Percentiles rank a stretch among this genome's conserved stretches.
phyloP scores from a whole-genome alignment of 2,113 vertebrate species.

The Mustelus asterias region DNA sequence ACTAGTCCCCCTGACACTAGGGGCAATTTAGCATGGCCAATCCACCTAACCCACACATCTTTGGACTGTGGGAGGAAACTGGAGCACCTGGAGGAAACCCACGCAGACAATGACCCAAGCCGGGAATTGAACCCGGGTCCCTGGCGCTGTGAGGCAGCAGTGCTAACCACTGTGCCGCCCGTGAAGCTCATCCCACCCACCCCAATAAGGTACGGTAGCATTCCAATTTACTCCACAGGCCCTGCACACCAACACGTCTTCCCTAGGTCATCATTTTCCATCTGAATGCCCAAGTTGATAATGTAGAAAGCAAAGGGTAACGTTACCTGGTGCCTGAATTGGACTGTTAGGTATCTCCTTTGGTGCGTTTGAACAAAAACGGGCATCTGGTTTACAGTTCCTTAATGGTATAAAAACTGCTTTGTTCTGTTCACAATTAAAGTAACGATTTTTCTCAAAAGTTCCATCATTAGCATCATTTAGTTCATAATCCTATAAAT shows the following conservation, averaged over 20 bases:
- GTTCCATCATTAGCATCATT: constrained; percentile 53
- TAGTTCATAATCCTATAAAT: constrained; percentile 54
- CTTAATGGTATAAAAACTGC: constrained; percentile 57
- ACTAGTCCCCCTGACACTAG: too few species aligned
- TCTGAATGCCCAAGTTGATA: background rate
- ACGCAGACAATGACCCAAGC: too few species aligned
- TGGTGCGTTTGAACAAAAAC: constrained; percentile 46
- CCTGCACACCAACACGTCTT: background rate
- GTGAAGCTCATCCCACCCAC: too few species aligned
- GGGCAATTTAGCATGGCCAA: too few species aligned
- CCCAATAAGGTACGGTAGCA: background rate
- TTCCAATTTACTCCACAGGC: background rate
- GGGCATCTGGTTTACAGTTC: constrained; percentile 56
- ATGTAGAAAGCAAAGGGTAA: background rate
- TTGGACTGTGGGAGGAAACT: too few species aligned
- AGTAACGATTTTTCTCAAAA: constrained; percentile 50
- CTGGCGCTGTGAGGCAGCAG: too few species aligned
- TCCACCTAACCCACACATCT: too few species aligned
- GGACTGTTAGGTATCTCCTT: constrained; percentile 25
- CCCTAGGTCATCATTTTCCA: background rate
- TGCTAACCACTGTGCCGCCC: too few species aligned
- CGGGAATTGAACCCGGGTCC: too few species aligned
- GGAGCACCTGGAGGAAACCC: too few species aligned
- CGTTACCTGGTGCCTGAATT: background rate
- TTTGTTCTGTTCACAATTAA: constrained; percentile 52